Base-by-base conservation (phyloP, 2,113 vertebrate species). In the Xenus cinereus region DNA sequence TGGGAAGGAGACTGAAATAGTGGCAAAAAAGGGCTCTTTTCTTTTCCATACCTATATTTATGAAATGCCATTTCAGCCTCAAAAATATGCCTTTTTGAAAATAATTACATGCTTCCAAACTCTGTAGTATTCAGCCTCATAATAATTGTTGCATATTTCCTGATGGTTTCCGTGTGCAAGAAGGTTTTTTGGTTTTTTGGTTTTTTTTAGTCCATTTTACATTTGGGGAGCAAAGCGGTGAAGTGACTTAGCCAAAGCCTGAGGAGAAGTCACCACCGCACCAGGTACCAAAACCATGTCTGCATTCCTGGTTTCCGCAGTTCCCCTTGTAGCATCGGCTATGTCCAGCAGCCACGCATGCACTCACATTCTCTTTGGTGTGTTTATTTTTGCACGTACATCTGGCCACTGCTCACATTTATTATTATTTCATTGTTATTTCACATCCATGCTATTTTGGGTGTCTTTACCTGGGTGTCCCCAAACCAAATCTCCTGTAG, bases 331-430 rank as follows among this genome's bases (percentile, higher is more conserved):
- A 54, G 54, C 45, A 37, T 71, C 76, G 12, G 9, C 12, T 10
- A 1, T 17, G 28, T 60, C n/a, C 59, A 54, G 53, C 53, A 77
- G 67, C 73, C 48, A 26, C 0, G 1, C 0, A 1, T 19, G 27
- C 1, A 1, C 43, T 63, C 39, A 3, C 1, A 1, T 20, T 68
- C 30, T 60, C 50, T 35, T 48, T 3, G 0, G 23, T 19, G 27
- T 14, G 6, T 26, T 89, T 51, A 62, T n/a, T 91, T 89, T 57
- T 57, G 20, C 46, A 48, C 0, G 0, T 37, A 14, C 20, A 28
- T 27, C 66, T 46, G 71, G 39, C 45, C 24, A 8, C 18, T 32
- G 50, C 14, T 35, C 53, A 46, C 21, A 67, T 23, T 33, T 66
- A 67, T 45, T 67, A 14, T 30, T 64, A 64, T 64, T 64, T 64